A percentile compares a stretch with the other conserved stretches of the same genome.
Evolutionary conservation across 2,113 vertebrate species (phyloP).

Genomic region (Agelaius tricolor): DNA sequence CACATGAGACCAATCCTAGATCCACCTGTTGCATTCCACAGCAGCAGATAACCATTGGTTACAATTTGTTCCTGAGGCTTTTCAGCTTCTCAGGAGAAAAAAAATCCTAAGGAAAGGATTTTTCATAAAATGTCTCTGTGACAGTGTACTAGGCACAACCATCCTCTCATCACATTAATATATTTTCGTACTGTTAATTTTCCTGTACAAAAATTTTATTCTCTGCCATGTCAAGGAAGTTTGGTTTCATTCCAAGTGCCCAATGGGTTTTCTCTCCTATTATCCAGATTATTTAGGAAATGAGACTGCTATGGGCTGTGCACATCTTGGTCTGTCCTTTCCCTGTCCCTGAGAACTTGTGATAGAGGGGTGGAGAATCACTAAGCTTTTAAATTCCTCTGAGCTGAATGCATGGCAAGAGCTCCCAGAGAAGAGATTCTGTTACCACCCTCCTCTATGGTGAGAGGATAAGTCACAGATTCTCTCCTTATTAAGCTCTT

Average conservation of each 20-base stretch:
- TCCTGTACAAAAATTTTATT: background rate
- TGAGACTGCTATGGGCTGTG: background rate
- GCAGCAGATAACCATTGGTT: too few species aligned
- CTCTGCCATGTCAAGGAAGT: background rate
- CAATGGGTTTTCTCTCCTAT: background rate
- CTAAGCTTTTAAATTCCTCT: background rate
- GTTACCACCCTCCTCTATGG: background rate
- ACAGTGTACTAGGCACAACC: background rate
- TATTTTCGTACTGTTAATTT: background rate
- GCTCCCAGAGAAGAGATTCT: background rate
- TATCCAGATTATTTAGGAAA: background rate
- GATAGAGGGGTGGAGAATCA: background rate
- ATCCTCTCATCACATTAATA: background rate
- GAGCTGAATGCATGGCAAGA: background rate
- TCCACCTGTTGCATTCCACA: too few species aligned
- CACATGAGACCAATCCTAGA: too few species aligned
- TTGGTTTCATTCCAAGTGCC: background rate
- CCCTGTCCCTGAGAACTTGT: background rate
- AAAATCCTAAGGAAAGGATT: too few species aligned
- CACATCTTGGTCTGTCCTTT: background rate
- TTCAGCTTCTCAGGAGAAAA: too few species aligned
- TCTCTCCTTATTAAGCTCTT: background rate
- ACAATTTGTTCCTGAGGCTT: too few species aligned
- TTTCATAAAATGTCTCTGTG: too few species aligned
- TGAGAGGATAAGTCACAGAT: background rate